A percentile compares a stretch with the other conserved stretches of the same genome.
Conservation (phyloP, 2,888 invertebrate species). For the Drosophila emarginata region DNA sequence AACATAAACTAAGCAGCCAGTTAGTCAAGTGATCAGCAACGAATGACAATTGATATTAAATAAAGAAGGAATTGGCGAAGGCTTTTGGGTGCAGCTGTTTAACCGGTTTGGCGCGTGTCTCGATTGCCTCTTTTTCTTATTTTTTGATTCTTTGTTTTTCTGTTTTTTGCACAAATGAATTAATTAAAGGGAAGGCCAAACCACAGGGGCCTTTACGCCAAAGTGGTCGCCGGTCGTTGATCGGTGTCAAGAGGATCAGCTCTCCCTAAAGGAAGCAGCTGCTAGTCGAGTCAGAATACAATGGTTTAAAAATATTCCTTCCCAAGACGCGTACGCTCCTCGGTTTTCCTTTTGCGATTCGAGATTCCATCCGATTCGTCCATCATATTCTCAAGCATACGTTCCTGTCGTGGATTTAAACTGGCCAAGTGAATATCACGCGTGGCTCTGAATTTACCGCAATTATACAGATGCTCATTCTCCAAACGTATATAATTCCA, state of each 20-base stretch:
- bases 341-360: constrained; percentile 83
- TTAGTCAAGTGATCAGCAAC: constrained; percentile 9
- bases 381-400: constrained; percentile 94
- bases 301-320: constrained; percentile 60
- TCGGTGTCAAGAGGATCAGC: background rate
- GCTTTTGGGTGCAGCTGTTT: constrained; percentile 70
- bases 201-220: constrained; percentile 41
- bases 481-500: constrained; percentile 99
- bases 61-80: background rate
- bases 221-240: constrained; percentile 13
- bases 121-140: constrained; percentile 9
- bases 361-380: constrained; percentile 92
- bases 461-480: constrained; percentile 99
- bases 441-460: constrained; percentile 98
- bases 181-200: constrained; percentile 56
- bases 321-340: constrained; percentile 40
- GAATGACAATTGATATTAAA: constrained; percentile 55
- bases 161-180: constrained; percentile 62
- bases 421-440: constrained; percentile 97
- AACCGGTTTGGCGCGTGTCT: constrained; percentile 64
- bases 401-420: constrained; percentile 92
- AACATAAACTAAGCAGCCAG: constrained; percentile 1
- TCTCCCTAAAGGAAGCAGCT: constrained; percentile 22
- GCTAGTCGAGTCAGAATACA: constrained; percentile 1
- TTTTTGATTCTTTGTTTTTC: constrained; percentile 12